These are phyloP conservation scores for Rissa tridactyla DNA, from an alignment of 2,113 vertebrate genomes.

Conservation along the genomic window DNA sequence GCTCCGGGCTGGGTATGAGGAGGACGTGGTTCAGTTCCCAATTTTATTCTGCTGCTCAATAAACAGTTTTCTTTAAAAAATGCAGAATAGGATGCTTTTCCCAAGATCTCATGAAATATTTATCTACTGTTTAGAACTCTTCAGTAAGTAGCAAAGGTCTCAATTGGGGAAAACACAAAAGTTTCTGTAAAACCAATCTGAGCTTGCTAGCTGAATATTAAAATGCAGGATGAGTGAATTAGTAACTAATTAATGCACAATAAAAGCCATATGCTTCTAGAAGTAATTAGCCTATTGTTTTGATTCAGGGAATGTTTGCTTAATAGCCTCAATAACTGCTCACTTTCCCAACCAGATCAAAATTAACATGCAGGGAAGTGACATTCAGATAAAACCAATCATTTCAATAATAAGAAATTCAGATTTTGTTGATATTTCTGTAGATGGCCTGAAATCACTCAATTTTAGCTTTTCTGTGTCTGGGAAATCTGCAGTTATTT, in stretches of 20 bases:
- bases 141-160: neutral
- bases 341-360: neutral
- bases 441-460: neutral
- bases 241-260: neutral
- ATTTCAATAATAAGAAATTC: neutral
- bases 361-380: neutral
- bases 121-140: neutral
- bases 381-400: neutral
- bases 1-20: neutral
- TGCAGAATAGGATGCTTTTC: neutral
- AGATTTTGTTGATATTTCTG: neutral
- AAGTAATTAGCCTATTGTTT: constrained; percentile 37
- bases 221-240: neutral
- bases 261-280: neutral
- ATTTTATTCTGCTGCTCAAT: neutral
- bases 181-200: constrained; percentile 8
- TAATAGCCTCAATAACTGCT: constrained; percentile 8
- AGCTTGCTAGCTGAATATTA: neutral
- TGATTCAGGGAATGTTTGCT: neutral
- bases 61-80: neutral
- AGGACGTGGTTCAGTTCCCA: neutral
- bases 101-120: neutral
- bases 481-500: neutral
- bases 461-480: neutral
- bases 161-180: neutral